Evolutionary conservation across 2,797 vertebrate genomes (phyloP), one percentile per base, ranked within the genome.

Genomic region (Brachymystax lenok): DNA sequence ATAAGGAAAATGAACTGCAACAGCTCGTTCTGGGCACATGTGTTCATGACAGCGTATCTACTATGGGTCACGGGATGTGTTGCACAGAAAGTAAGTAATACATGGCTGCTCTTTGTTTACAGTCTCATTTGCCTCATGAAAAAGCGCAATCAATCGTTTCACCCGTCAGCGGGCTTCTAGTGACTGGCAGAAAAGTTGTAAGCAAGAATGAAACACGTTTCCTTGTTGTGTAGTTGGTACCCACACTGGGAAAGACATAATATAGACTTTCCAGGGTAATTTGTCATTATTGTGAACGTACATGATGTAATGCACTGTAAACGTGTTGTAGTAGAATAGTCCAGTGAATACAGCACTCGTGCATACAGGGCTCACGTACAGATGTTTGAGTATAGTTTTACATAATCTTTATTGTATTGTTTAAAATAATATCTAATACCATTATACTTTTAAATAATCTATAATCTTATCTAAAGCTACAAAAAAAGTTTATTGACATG

Each of bases 41-140:
- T 78, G 86, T 88, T 90, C 64, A 79, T 90, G 88, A 88, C 91
- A 88, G 79, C 89, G 76, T 94, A 88, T 84, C 90, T 94, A 16
- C 88, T 94, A 70, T 90, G 92, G 83, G 81, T 90, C 78, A 87
- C 89, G 87, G 92, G 92, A 91, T 91, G 90, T 85, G 89, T 88
- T 56, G 89, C 93, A 73, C 94, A 94, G 87, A 94, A 93, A 92
- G 94, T 95, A 92, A 94, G 94, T 88, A 54, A 71, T 73, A 71
- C 30, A 40, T 67, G 67, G 33, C 86, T 82, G 69, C 81, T 72
- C 75, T 90, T 87, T 83, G 66, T 81, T 6, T 24, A 19, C 51
- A 46, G 46, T 78, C 27, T 68, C 80, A 16, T 67, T 19, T 50
- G n/a, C 77, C 80, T 88, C 73, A 6, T 63, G 64, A 33, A 64